Evolutionary conservation across 2,797 vertebrate genomes (phyloP).

Genomic region (Muscicapa comitata): DNA sequence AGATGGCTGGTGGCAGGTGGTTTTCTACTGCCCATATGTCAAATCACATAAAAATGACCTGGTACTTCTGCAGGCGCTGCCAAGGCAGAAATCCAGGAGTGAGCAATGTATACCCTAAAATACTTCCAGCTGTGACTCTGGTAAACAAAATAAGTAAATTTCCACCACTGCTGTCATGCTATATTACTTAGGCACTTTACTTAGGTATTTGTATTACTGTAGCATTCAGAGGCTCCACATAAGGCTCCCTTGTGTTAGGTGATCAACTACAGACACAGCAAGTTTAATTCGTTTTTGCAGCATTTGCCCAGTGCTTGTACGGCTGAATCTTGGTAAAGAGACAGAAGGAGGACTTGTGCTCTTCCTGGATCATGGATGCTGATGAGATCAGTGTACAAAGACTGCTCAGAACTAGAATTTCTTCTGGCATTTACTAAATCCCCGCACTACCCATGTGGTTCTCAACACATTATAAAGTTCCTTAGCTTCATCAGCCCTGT

Average conservation of each 20-base stretch:
- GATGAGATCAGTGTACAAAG: slow-evolving; percentile 35
- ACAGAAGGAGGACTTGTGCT: slow-evolving; percentile 42
- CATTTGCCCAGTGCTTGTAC: neutral
- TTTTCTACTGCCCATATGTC: neutral
- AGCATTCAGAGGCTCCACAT: neutral
- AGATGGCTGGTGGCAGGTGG: neutral
- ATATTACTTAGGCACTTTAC: neutral
- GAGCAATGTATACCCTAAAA: neutral
- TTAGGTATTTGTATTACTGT: neutral
- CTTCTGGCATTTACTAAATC: slow-evolving; percentile 24
- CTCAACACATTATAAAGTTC: slow-evolving; percentile 4
- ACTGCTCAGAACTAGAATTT: slow-evolving; percentile 28
- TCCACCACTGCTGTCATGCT: neutral
- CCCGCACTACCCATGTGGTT: neutral
- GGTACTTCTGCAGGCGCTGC: neutral
- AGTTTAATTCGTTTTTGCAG: neutral
- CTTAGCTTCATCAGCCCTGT: neutral
- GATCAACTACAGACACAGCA: neutral
- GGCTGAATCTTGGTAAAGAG: neutral
- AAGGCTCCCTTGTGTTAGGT: slow-evolving; percentile 22
- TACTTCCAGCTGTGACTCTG: neutral
- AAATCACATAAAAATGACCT: neutral
- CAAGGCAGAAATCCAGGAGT: neutral
- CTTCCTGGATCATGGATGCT: neutral
- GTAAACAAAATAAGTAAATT: slow-evolving; percentile 23